A percentile compares a stretch with the other conserved stretches of the same genome.
phyloP scores from a whole-genome alignment of 2,888 invertebrate genomes.

The Heliothis peltigera region DNA sequence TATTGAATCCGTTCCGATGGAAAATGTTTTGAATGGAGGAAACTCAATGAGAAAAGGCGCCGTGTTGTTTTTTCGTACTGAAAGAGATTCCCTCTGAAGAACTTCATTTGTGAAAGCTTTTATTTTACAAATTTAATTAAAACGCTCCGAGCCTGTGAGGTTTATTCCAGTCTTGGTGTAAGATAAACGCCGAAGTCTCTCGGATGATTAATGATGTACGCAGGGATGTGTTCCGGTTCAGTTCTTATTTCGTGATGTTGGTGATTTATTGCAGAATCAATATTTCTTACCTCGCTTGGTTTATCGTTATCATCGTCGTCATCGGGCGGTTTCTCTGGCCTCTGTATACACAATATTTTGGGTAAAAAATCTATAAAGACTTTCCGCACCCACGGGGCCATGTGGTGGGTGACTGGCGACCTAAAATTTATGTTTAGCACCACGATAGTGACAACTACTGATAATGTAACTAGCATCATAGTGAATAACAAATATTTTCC shows the following conservation, averaged over 20 bases:
- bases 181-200: constrained; percentile 63
- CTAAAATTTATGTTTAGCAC: constrained; percentile 97
- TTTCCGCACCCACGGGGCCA: constrained; percentile 97
- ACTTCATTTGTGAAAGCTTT: constrained; percentile 79
- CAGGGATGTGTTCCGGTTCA: constrained; percentile 55
- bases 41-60: constrained; percentile 77
- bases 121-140: constrained; percentile 84
- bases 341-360: constrained; percentile 95
- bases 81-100: constrained; percentile 75
- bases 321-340: constrained; percentile 95
- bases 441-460: constrained; percentile 97
- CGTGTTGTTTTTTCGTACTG: constrained; percentile 77
- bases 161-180: constrained; percentile 66
- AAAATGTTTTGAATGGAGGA: constrained; percentile 82
- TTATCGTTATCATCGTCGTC: constrained; percentile 90
- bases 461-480: constrained; percentile 97
- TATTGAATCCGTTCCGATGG: constrained; percentile 80
- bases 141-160: constrained; percentile 63
- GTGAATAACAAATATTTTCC: constrained; percentile 98
- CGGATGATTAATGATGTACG: constrained; percentile 70
- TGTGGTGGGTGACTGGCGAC: constrained; percentile 97
- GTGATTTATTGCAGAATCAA: constrained; percentile 62
- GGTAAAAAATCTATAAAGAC: constrained; percentile 96
- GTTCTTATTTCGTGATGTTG: constrained; percentile 59
- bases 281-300: constrained; percentile 85